A percentile compares a stretch with the other conserved stretches of the same genome.
These are phyloP conservation scores for Oreohelix idahoensis DNA, from an alignment of 1,140 invertebrate species.

Conservation along the genomic window DNA sequence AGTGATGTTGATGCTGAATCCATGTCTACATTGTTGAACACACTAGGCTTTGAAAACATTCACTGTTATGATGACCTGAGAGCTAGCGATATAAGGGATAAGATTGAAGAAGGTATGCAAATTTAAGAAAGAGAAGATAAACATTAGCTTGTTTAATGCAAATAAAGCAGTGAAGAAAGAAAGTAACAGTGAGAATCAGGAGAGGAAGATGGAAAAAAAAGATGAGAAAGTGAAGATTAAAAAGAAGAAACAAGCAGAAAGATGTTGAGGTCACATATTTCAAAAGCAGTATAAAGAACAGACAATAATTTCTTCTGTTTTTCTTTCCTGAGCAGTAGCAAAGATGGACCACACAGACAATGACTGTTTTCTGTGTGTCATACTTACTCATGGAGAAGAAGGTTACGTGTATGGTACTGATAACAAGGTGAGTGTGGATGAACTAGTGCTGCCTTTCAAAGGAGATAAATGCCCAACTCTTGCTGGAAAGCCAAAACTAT, in stretches of 20 bases:
- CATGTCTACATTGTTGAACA: constrained; percentile 74
- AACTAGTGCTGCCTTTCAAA: constrained; percentile 88
- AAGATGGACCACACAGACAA: constrained; percentile 57
- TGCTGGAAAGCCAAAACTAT: constrained; percentile 79
- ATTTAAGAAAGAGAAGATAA: too few species aligned
- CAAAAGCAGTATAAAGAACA: too few species aligned
- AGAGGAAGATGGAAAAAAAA: too few species aligned
- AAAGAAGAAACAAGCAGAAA: not conserved
- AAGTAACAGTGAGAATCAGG: too few species aligned
- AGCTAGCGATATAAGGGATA: constrained; percentile 76
- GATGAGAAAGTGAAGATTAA: not conserved
- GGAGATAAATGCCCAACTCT: constrained; percentile 87
- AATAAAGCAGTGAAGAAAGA: too few species aligned
- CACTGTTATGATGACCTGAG: constrained; percentile 78
- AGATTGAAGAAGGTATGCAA: constrained; percentile 50
- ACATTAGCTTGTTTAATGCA: too few species aligned
- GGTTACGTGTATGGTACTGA: constrained; percentile 91
- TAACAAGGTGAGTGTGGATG: constrained; percentile 77
- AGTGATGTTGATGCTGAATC: constrained; percentile 79
- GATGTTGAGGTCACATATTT: too few species aligned
- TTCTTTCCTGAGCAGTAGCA: constrained; percentile 51
- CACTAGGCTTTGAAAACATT: constrained; percentile 83
- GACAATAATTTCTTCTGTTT: too few species aligned
- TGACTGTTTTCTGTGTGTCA: constrained; percentile 74
- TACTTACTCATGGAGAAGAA: constrained; percentile 91